A percentile compares a stretch with the other conserved stretches of the same genome.
Evolutionary conservation across 1,140 invertebrate species (phyloP).

Genomic region (Polypedilum vanderplanki): DNA sequence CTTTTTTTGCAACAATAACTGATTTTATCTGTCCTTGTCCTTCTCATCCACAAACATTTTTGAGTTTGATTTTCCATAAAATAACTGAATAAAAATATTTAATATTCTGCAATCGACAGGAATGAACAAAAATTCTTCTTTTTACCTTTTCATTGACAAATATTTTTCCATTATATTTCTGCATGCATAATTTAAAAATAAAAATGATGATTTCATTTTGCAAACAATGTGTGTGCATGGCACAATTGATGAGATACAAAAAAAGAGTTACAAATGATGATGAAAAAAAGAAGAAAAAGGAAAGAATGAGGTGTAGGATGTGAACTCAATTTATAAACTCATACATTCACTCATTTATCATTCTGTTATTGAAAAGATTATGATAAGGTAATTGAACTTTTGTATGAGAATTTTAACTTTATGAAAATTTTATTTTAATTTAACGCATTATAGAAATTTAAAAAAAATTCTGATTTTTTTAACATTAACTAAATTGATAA

Average conservation of each 20-base stretch:
- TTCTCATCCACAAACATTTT: not conserved
- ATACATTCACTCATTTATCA: not conserved
- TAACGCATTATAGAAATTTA: not conserved
- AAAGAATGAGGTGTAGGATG: not conserved
- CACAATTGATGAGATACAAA: no score
- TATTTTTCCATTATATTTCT: no score
- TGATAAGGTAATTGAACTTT: slow-evolving; percentile 1
- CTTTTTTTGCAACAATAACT: slow-evolving; percentile 14
- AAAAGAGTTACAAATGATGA: not conserved
- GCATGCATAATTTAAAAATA: no score
- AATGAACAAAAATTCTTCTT: not conserved
- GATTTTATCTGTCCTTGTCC: not conserved
- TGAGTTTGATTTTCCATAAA: not conserved
- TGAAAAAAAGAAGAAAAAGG: not conserved
- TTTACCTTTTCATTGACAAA: not conserved
- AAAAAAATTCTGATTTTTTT: no score
- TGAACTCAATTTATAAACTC: slow-evolving; percentile 19
- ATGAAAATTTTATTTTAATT: no score
- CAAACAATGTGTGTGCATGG: no score
- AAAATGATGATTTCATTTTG: no score
- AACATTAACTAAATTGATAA: no score
- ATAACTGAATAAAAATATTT: no score
- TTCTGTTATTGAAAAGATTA: not conserved
- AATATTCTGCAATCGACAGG: not conserved
- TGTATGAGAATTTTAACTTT: not conserved